Evolutionary conservation across 2,888 invertebrate genomes (phyloP), one percentile per base, ranked within the genome.

Genomic region (Crepidodera aurea): DNA sequence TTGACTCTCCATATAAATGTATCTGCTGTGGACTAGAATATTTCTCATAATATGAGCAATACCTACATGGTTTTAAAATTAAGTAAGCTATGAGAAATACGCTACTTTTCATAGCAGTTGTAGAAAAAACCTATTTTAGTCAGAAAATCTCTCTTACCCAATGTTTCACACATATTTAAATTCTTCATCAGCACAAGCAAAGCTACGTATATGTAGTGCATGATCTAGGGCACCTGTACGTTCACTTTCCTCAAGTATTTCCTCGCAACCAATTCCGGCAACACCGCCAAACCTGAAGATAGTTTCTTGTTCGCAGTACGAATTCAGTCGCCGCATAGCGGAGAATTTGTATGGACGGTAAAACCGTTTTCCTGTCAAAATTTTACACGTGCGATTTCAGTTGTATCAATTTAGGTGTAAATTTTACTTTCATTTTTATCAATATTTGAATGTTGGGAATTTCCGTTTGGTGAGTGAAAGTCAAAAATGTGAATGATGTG

Each of bases 381-480:
- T 4, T 25, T 40, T 22, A 53, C 53, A 53, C 53, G 53, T 53
- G 53, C 53, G 39, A 22, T 37, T n/a, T 18, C 19, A 25, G 18
- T 51, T 32, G 34, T n/a, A n/a, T n/a, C n/a, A n/a, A n/a, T 51
- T 16, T 29, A 51, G 27, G 5, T 29, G 2, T 10, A 10, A 27
- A 40, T 27, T 16, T 40, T 27, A 53, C 53, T 53, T 53, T 53
- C 53, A 22, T 15, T 53, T 39, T 53, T 53, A 16, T 40, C 51
- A 18, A 53, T 10, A 39, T 25, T 8, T 37, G 37, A 37, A 32
- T 12, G 29, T 27, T 51, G 51, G 16, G 13, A 40, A 40, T 44
- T 44, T 54, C 27, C 16, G 16, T 42, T 18, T 15, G 18, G 25
- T 54, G 18, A 34, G 54, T 54, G 44, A 54, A 44, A 54, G 42